A percentile compares a stretch with the other conserved stretches of the same genome.
phyloP scores from a whole-genome alignment of 37 sponge, comb jelly and placozoan genomes.

The Dysidea cf. avara region DNA sequence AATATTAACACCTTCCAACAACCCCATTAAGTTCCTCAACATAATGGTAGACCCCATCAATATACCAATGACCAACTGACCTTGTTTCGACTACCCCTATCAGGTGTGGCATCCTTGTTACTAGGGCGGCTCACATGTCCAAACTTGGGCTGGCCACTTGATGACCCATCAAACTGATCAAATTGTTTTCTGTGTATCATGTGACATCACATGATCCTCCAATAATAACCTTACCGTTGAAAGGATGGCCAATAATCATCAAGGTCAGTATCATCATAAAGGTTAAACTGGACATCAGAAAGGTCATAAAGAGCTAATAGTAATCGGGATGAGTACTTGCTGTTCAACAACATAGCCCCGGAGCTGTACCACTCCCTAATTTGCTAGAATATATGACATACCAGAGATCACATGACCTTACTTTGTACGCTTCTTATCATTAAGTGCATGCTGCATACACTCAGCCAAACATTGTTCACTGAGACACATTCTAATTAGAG shows the following conservation, averaged over 20 bases:
- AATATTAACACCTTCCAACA: too few relatives aligned
- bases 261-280: slow-evolving; percentile 65
- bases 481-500: slow-evolving; percentile 64
- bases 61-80: too few relatives aligned
- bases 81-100: too few relatives aligned
- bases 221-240: slow-evolving; percentile 41
- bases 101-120: too few relatives aligned
- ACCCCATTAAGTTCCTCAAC: too few relatives aligned
- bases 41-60: too few relatives aligned
- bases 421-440: slow-evolving; percentile 72
- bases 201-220: not conserved
- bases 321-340: slow-evolving; percentile 44
- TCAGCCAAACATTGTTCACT: slow-evolving; percentile 64
- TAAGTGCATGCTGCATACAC: slow-evolving; percentile 63
- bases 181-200: not conserved
- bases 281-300: slow-evolving; percentile 65
- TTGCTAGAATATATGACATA: not conserved
- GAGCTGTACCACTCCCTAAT: slow-evolving; percentile 78
- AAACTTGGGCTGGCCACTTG: too few relatives aligned
- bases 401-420: slow-evolving; percentile 12
- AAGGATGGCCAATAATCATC: slow-evolving; percentile 81
- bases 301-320: slow-evolving; percentile 78
- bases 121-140: too few relatives aligned
- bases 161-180: too few relatives aligned
- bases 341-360: slow-evolving; percentile 42